These are phyloP conservation scores for Drosophila greeni DNA, from an alignment of 2,888 invertebrate species.

Conservation along the genomic window DNA sequence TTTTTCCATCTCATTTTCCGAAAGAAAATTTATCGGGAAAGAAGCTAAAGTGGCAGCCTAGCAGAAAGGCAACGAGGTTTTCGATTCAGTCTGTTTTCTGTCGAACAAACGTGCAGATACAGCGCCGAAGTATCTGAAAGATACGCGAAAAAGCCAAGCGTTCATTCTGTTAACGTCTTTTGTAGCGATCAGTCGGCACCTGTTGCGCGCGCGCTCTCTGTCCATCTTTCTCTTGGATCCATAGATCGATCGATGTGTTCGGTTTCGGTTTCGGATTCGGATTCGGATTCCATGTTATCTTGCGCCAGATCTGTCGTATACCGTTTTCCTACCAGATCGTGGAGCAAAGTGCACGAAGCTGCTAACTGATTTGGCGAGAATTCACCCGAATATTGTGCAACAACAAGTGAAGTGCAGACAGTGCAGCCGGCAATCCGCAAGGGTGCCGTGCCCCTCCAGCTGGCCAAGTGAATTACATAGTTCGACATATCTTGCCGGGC, in stretches of 20 bases:
- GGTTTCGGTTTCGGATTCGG: conserved; percentile 19
- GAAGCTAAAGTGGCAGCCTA: too few species aligned
- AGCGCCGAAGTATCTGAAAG: too few species aligned
- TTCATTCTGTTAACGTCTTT: conserved; percentile 28
- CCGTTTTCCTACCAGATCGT: conserved; percentile 46
- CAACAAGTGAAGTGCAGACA: conserved; percentile 27
- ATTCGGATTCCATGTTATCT: conserved; percentile 54
- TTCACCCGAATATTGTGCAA: conserved; percentile 5
- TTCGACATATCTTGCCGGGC: background rate
- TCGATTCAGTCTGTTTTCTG: too few species aligned
- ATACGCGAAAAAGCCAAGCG: too few species aligned
- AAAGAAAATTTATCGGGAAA: too few species aligned
- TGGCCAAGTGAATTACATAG: conserved; percentile 21
- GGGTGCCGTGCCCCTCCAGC: conserved; percentile 1
- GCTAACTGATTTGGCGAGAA: conserved; percentile 13
- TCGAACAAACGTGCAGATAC: too few species aligned
- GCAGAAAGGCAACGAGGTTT: too few species aligned
- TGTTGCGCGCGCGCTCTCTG: conserved; percentile 58
- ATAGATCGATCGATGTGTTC: conserved; percentile 15
- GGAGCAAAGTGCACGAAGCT: conserved; percentile 37
- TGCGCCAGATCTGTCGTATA: conserved; percentile 71
- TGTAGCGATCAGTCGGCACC: conserved; percentile 77
- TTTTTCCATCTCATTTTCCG: too few species aligned
- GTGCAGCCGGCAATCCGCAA: conserved; percentile 7
- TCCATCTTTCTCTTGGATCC: background rate